A percentile compares a stretch with the other conserved stretches of the same genome.
phyloP scores from a whole-genome alignment of 2,797 vertebrate genomes.

The Paramormyrops hopkinsi region DNA sequence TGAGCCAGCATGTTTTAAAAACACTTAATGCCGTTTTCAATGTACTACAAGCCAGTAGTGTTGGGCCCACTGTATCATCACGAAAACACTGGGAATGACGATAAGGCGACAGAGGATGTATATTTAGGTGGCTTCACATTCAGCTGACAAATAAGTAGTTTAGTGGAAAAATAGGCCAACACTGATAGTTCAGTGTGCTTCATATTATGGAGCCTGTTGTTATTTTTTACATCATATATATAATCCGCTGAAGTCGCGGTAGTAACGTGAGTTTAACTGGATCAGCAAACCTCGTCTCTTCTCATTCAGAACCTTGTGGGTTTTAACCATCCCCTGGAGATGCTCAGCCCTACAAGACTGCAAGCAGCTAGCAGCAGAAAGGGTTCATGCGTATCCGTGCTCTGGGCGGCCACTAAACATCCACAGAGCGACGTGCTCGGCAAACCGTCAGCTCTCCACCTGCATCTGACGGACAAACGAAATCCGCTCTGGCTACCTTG shows the following conservation, averaged over 20 bases:
- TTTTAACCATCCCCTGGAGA: constrained; percentile 23
- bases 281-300: constrained; percentile 66
- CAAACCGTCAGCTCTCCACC: not conserved
- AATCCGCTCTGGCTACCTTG: not conserved
- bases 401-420: not conserved
- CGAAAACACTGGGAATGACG: constrained; percentile 36
- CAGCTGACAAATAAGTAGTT: constrained; percentile 45
- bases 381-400: constrained; percentile 39
- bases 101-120: constrained; percentile 41
- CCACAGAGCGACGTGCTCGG: not conserved
- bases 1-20: constrained; percentile 14
- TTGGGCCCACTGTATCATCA: constrained; percentile 29
- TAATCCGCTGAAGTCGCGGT: not conserved
- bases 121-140: constrained; percentile 37
- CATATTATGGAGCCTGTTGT: not conserved
- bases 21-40: constrained; percentile 35
- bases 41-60: constrained; percentile 39
- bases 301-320: constrained; percentile 70
- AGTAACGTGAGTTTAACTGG: constrained; percentile 32
- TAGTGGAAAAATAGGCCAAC: constrained; percentile 7
- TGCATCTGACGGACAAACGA: not conserved
- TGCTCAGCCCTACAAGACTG: constrained; percentile 34
- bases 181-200: constrained; percentile 14
- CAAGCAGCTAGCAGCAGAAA: constrained; percentile 45
- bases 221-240: not conserved